Percentiles rank a stretch among this genome's conserved stretches.
Evolutionary conservation across 2,113 vertebrate genomes (phyloP).

Genomic region (Elaphurus davidianus): DNA sequence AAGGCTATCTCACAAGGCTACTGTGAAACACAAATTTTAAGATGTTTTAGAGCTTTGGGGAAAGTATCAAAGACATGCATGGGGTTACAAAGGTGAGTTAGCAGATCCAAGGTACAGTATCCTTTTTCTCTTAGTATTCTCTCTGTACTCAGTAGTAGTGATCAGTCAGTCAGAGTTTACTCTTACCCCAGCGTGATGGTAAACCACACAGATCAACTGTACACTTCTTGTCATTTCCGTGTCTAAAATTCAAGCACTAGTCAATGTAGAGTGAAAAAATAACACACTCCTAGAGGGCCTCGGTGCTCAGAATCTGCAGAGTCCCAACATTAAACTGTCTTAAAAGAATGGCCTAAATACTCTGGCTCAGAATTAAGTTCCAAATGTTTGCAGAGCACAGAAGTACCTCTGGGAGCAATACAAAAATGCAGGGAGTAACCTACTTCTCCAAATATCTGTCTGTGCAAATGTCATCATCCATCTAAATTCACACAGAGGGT

Average conservation of each 20-base stretch:
- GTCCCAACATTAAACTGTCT: slow-evolving; percentile 54
- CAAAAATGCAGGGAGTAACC: neutral
- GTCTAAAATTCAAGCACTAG: neutral
- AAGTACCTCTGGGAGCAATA: neutral
- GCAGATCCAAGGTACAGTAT: neutral
- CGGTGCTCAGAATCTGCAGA: neutral
- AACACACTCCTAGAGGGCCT: neutral
- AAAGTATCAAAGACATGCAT: neutral
- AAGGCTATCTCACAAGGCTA: neutral
- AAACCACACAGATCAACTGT: neutral
- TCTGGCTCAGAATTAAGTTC: slow-evolving; percentile 60
- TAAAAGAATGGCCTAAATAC: slow-evolving; percentile 46
- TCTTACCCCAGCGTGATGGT: neutral
- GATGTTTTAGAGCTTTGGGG: neutral
- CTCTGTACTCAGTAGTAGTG: neutral
- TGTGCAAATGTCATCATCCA: slow-evolving; percentile 51
- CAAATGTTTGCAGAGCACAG: slow-evolving; percentile 67
- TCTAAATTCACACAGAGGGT: slow-evolving; percentile 14
- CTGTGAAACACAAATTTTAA: neutral
- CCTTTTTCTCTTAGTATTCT: neutral
- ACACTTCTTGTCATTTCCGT: neutral
- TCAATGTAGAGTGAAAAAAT: slow-evolving; percentile 49
- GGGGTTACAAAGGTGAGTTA: neutral
- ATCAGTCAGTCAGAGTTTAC: neutral
- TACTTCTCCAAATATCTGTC: slow-evolving; percentile 39